Conservation (phyloP, 1,140 invertebrate genomes). For the Macrostomum lignano region DNA sequence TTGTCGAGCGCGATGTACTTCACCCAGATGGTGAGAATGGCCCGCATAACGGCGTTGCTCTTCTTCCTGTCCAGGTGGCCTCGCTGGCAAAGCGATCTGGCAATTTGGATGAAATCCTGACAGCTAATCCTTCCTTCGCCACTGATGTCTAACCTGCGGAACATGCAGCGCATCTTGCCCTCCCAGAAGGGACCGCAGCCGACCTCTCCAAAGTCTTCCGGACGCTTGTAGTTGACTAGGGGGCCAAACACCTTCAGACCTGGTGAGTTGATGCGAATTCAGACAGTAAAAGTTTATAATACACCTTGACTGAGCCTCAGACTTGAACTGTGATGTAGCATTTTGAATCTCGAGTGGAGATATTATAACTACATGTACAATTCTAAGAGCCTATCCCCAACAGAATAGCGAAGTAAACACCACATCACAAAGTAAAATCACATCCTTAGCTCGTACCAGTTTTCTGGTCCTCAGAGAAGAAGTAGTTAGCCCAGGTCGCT, state of each 20-base stretch:
- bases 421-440: no score
- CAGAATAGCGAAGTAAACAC: no score
- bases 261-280: no score
- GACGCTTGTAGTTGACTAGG: slow-evolving; percentile 5
- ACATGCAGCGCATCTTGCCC: slow-evolving; percentile 6
- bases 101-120: slow-evolving; percentile 6
- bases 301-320: no score
- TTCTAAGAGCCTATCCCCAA: no score
- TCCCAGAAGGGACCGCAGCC: slow-evolving; percentile 4
- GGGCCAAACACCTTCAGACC: slow-evolving; percentile 2
- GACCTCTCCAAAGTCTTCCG: slow-evolving; percentile 3
- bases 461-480: no score
- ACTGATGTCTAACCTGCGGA: slow-evolving; percentile 2
- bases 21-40: slow-evolving; percentile 4
- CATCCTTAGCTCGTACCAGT: no score
- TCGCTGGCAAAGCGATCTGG: slow-evolving; percentile 1
- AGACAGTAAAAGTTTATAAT: no score
- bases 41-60: neutral
- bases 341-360: no score
- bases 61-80: slow-evolving; percentile 2
- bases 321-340: no score
- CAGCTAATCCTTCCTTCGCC: neutral
- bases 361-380: no score
- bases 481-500: no score
- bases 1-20: slow-evolving; percentile 5